Percentiles rank a stretch among this genome's conserved stretches.
phyloP scores from a whole-genome alignment of 2,113 vertebrate species.

The Alaudala cheleensis region DNA sequence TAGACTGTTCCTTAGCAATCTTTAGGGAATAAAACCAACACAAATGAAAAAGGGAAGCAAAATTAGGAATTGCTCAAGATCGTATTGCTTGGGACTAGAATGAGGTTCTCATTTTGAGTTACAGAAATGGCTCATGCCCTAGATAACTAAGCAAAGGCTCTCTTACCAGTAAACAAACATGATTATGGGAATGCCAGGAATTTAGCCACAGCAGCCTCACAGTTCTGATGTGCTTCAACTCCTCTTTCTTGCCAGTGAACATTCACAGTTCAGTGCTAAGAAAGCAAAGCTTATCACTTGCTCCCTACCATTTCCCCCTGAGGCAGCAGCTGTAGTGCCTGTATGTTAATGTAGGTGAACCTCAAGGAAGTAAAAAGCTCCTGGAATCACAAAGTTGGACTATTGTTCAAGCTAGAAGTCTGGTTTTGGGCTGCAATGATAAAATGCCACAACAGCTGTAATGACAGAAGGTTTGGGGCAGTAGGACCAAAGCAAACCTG shows the following conservation, averaged over 20 bases:
- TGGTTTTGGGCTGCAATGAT: background rate
- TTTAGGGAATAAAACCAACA: background rate
- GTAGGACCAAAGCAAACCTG: background rate
- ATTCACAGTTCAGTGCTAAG: background rate
- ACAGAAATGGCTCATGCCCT: background rate
- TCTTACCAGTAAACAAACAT: background rate
- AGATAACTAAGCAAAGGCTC: background rate
- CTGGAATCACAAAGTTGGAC: background rate
- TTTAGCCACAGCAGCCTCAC: background rate
- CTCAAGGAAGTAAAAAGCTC: background rate
- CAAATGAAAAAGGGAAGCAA: background rate
- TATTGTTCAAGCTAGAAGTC: background rate
- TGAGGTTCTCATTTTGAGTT: background rate
- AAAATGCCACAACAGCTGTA: background rate
- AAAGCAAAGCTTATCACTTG: background rate
- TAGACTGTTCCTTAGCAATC: background rate
- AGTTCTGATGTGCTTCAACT: background rate
- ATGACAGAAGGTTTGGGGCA: background rate
- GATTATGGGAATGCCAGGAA: background rate
- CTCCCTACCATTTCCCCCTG: background rate
- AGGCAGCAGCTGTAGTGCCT: background rate
- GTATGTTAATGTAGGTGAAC: rapidly evolving
- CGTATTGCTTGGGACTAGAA: background rate
- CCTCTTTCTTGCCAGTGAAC: background rate
- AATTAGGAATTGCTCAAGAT: background rate